A percentile compares a stretch with the other conserved stretches of the same genome.
Evolutionary conservation across 1,140 invertebrate genomes (phyloP).

Genomic region (Drosophila bipectinata): DNA sequence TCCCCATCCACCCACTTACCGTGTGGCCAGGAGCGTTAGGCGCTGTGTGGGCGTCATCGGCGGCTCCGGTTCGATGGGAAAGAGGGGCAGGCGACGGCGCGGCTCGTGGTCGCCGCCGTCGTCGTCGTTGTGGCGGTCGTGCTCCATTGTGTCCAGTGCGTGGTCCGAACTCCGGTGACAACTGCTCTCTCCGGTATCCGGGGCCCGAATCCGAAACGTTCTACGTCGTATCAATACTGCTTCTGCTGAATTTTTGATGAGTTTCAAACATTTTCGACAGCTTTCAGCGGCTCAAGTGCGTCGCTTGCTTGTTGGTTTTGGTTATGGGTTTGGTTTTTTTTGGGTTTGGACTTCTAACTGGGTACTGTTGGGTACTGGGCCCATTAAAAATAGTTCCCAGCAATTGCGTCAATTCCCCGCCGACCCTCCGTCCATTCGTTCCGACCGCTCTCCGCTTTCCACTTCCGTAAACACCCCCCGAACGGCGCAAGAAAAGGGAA

Average conservation of each 20-base stretch:
- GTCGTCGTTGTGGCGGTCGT: neutral
- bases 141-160: slow-evolving; percentile 33
- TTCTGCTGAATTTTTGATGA: slow-evolving; percentile 69
- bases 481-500: neutral
- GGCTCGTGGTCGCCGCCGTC: neutral
- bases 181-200: slow-evolving; percentile 12
- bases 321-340: neutral
- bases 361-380: neutral
- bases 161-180: slow-evolving; percentile 5
- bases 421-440: neutral
- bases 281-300: neutral
- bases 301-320: neutral
- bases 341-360: neutral
- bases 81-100: slow-evolving; percentile 68
- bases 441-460: slow-evolving; percentile 1
- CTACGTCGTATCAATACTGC: slow-evolving; percentile 13
- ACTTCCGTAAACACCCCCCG: slow-evolving; percentile 51
- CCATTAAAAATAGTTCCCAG: slow-evolving; percentile 59
- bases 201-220: neutral
- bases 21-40: slow-evolving; percentile 56
- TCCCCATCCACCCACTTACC: slow-evolving; percentile 36
- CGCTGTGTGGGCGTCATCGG: slow-evolving; percentile 58
- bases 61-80: slow-evolving; percentile 73
- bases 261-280: slow-evolving; percentile 69
- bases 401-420: slow-evolving; percentile 52